Base-by-base conservation (phyloP, 2,888 invertebrate species). In the Bembecia ichneumoniformis region DNA sequence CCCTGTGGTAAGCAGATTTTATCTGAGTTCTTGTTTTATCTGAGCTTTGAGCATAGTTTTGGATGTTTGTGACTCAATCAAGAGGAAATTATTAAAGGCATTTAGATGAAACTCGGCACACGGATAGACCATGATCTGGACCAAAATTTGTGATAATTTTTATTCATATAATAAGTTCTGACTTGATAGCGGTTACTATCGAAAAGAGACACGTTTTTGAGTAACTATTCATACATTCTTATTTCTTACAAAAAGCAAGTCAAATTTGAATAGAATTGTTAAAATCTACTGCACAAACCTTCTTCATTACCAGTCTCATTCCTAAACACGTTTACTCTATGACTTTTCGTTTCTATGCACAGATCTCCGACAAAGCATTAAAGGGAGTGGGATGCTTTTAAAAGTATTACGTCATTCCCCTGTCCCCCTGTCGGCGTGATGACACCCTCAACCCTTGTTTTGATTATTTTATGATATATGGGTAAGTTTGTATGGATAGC, bases 301-400 rank as follows among this genome's bases (percentile, higher is more conserved):
- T n/a, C 11, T 40, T 40, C 40, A 40, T 40, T 40, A 40, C 40
- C 13, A 40, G n/a, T 28, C 28, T 28, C 28, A 40, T 14, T 40
- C 40, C 40, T 13, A 40, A 40, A 14, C 40, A 28, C 28, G 28
- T 28, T 28, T 50, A 56, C 63, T 62, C 58, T 59, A 64, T 66
- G 66, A 71, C 66, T 72, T 71, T 62, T 67, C 68, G 66, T 59
- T 60, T 60, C 67, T 72, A 74, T 72, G 68, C 69, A 79, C 77
- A 72, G 67, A 74, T 72, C 59, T 64, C 60, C 58, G 63, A 73
- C 76, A 80, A 77, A 78, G 75, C 71, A 60, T 60, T 59, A 65
- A 68, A 68, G 72, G 74, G 72, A 67, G 71, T 64, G 66, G 68
- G 74, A 74, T 69, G 82, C 84, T 86, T 83, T 86, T 84, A 86